Evolutionary conservation across 2,888 invertebrate species (phyloP), one percentile per base, ranked within the genome.

Genomic region (Sphaeridia pumilis): DNA sequence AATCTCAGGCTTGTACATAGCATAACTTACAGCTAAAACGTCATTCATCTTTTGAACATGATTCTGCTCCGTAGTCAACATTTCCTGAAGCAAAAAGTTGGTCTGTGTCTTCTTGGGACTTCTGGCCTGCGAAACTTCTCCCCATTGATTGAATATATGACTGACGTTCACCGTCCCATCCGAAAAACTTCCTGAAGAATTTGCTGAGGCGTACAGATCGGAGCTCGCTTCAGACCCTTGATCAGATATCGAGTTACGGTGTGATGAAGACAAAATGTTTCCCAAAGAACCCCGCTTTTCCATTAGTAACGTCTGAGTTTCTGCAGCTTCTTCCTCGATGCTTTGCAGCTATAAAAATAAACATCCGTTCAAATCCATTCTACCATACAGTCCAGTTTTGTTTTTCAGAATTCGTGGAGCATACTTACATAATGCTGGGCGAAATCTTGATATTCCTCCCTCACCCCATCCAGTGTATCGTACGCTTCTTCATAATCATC

Each of bases 51-150:
- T 28, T 17, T n/a, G 25, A n/a, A 45, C 45, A n/a, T 45, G 27
- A 26, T 22, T 27, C 17, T 26, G 24, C n/a, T 45, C 45, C 27
- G 45, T 45, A 25, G 45, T 45, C 17, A 45, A n/a, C 4, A 45
- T 45, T 22, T 45, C 45, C 5, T 24, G n/a, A 14, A 45, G 12
- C 14, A 45, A 27, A 26, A 27, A 28, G 3, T 26, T 17, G 26
- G 27, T 17, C n/a, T 27, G 45, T 14, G 20, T 17, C 20, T 38
- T 20, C 5, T 38, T 38, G 5, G 17, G 7, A 38, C 38, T 38
- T 38, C 20, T 38, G 20, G 38, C 5, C 12, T 17, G 20, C 10
- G 38, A 14, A 12, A 38, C 38, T 14, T 7, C 7, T 17, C 5
- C 12, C 5, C 20, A 17, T 20, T 14, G 5, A 5, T 14, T 20